Evolutionary conservation across 2,797 vertebrate species (phyloP).

Genomic region (Scyliorhinus canicula): DNA sequence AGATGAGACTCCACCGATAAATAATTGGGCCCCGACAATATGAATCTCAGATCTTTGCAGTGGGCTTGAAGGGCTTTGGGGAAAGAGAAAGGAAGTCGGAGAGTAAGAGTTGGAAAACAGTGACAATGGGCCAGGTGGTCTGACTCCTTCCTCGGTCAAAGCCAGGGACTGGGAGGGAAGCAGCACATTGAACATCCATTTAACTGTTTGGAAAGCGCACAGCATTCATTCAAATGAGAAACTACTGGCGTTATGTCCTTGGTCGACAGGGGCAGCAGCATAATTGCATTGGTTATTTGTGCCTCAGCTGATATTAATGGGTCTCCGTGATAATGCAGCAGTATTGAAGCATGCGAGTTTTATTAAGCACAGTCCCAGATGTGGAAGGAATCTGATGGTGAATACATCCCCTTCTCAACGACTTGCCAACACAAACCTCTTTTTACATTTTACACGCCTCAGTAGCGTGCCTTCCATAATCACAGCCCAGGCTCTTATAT

Average conservation of each 20-base stretch:
- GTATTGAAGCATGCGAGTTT: too few species aligned
- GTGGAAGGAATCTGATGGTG: not conserved
- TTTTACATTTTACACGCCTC: slow-evolving; percentile 6
- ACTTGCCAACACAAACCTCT: not conserved
- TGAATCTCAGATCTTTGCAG: not conserved
- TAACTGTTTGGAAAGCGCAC: slow-evolving; percentile 64
- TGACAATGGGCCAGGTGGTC: not conserved
- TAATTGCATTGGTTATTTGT: slow-evolving; percentile 48
- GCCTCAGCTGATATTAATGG: not conserved
- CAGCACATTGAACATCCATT: slow-evolving; percentile 43
- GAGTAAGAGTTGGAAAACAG: not conserved
- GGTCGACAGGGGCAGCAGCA: slow-evolving; percentile 43
- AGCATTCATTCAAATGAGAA: slow-evolving; percentile 63
- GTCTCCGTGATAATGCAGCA: not conserved
- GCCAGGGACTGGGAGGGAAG: slow-evolving; percentile 52
- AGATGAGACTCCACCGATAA: not conserved
- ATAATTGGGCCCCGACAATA: not conserved
- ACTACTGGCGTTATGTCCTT: slow-evolving; percentile 48
- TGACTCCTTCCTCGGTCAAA: slow-evolving; percentile 51
- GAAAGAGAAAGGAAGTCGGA: not conserved
- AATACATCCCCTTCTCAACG: too few species aligned
- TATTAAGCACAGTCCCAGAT: not conserved
- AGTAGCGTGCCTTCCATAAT: slow-evolving; percentile 2
- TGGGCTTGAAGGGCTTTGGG: not conserved
- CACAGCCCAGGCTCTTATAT: not conserved